Percentiles rank a stretch among this genome's conserved stretches.
Evolutionary conservation across 1,140 invertebrate species (phyloP).

Genomic region (Sycophila sp.): DNA sequence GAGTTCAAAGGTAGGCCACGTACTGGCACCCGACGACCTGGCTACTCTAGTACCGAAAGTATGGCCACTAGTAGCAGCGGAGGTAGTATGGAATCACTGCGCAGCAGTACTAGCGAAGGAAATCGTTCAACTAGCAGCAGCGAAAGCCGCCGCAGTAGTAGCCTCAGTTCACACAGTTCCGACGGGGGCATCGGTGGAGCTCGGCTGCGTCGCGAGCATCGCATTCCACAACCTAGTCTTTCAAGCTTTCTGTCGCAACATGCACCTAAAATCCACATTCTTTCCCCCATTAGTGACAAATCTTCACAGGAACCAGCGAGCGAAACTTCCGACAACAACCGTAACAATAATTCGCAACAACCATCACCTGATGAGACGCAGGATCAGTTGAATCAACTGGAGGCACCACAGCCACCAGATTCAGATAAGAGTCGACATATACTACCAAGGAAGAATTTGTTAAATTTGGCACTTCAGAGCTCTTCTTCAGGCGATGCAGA

Average conservation of each 20-base stretch:
- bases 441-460: conserved; percentile 80
- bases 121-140: conserved; percentile 83
- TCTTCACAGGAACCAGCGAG: conserved; percentile 86
- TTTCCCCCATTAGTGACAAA: conserved; percentile 90
- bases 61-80: conserved; percentile 86
- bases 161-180: conserved; percentile 83
- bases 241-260: conserved; percentile 74
- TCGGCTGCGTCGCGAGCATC: conserved; percentile 63
- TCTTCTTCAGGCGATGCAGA: conserved; percentile 75
- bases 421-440: conserved; percentile 68
- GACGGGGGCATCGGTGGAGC: conserved; percentile 76
- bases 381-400: too few species aligned
- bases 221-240: conserved; percentile 68
- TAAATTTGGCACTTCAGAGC: conserved; percentile 74
- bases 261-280: conserved; percentile 80
- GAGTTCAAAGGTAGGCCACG: conserved; percentile 74
- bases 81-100: conserved; percentile 84
- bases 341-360: conserved; percentile 80
- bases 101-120: conserved; percentile 84
- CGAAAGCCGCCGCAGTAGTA: conserved; percentile 80
- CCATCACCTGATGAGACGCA: conserved; percentile 73
- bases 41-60: conserved; percentile 86
- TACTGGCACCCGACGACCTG: conserved; percentile 68
- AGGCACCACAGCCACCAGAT: neutral
- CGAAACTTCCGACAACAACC: conserved; percentile 81